Percentiles rank a stretch among this genome's conserved stretches.
Evolutionary conservation across 2,113 vertebrate genomes (phyloP).

Genomic region (Poecilia latipinna): DNA sequence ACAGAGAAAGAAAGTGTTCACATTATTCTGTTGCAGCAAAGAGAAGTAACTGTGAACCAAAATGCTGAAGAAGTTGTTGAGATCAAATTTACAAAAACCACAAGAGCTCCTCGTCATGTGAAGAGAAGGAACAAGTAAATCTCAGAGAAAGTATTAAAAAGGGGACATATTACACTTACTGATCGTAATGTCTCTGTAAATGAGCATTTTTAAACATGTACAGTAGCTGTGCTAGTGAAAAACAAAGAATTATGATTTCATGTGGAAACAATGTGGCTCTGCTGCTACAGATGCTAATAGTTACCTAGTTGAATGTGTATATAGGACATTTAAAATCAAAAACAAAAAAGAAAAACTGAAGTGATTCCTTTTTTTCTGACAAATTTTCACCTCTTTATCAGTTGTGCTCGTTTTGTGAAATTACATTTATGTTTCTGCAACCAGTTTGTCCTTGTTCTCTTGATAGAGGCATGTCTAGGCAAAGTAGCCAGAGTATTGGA

Average conservation of each 20-base stretch:
- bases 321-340: no score
- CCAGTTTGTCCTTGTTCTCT: background rate
- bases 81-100: slow-evolving; percentile 1
- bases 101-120: slow-evolving; percentile 1
- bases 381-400: no score
- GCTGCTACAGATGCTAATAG: no score
- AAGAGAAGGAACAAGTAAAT: slow-evolving; percentile 14
- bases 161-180: slow-evolving; percentile 16
- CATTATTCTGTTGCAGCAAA: slow-evolving; percentile 11
- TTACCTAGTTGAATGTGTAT: no score
- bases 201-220: slow-evolving; percentile 13
- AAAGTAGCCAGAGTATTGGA: slow-evolving; percentile 12
- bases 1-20: background rate
- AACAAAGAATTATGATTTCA: background rate
- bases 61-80: background rate
- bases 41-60: background rate
- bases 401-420: background rate
- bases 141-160: slow-evolving; percentile 5
- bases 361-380: no score
- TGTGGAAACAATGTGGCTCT: no score
- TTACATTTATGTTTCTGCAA: background rate
- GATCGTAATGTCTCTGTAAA: slow-evolving; percentile 11
- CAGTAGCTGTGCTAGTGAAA: slow-evolving; percentile 29
- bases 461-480: slow-evolving; percentile 13
- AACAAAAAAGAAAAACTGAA: no score